A percentile compares a stretch with the other conserved stretches of the same genome.
phyloP scores from a whole-genome alignment of 2,888 invertebrate genomes.

The Thymelicus sylvestris region DNA sequence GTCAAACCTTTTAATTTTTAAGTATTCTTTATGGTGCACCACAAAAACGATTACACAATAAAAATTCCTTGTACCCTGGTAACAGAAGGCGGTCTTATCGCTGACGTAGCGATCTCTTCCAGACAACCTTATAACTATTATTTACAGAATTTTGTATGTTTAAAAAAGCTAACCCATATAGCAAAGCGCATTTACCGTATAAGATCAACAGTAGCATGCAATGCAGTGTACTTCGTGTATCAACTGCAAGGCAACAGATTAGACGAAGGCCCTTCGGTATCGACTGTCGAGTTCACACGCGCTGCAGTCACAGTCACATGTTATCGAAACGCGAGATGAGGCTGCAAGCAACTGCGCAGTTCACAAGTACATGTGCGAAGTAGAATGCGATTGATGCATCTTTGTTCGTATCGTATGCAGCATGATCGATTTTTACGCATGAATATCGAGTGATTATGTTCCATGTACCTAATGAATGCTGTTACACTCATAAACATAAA shows the following conservation, averaged over 20 bases:
- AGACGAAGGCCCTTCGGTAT: conserved; percentile 27
- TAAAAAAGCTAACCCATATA: too few species aligned
- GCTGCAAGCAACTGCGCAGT: conserved; percentile 30
- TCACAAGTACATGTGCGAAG: conserved; percentile 19
- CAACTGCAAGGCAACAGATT: conserved; percentile 8
- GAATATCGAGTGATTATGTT: neutral
- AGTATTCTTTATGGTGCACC: too few species aligned
- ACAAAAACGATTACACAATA: too few species aligned
- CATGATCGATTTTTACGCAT: neutral
- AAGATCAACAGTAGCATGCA: neutral
- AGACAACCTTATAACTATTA: too few species aligned
- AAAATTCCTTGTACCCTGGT: too few species aligned
- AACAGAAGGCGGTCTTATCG: too few species aligned
- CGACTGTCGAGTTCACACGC: conserved; percentile 26
- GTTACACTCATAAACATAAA: too few species aligned
- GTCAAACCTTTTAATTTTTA: too few species aligned
- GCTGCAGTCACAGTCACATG: conserved; percentile 36
- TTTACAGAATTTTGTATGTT: too few species aligned
- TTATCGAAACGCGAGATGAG: conserved; percentile 35
- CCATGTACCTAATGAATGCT: too few species aligned
- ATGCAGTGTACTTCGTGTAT: conserved; percentile 2
- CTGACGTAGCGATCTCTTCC: too few species aligned
- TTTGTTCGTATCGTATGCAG: neutral
- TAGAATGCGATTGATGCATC: conserved; percentile 27
- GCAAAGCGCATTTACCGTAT: too few species aligned